A percentile compares a stretch with the other conserved stretches of the same genome.
These are phyloP conservation scores for Myotis findleyi DNA, from an alignment of 2,797 vertebrate genomes.

Conservation along the genomic window DNA sequence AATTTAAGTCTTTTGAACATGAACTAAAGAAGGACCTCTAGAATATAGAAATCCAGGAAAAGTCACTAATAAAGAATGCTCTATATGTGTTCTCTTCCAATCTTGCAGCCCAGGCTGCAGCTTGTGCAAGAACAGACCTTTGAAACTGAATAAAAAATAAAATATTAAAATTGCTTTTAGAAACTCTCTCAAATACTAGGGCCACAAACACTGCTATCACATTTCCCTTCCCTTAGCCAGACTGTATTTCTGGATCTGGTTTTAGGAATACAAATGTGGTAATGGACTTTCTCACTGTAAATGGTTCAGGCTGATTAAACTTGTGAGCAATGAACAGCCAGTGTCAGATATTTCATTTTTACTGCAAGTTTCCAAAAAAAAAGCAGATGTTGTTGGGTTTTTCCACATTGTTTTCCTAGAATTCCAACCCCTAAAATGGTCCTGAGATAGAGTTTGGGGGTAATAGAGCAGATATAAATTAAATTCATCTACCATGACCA, in stretches of 20 bases:
- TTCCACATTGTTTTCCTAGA: slow-evolving; percentile 33
- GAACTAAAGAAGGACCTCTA: background rate
- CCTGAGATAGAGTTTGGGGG: background rate
- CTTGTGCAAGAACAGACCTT: slow-evolving; percentile 19
- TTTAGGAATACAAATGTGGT: slow-evolving; percentile 22
- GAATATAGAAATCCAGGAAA: background rate
- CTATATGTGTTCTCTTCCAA: background rate
- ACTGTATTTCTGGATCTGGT: background rate
- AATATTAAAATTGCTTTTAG: slow-evolving; percentile 51
- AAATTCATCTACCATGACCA: slow-evolving; percentile 28
- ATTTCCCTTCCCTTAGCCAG: background rate
- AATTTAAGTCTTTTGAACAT: background rate
- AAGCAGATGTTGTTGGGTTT: background rate
- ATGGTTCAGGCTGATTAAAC: slow-evolving; percentile 62
- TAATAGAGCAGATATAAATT: slow-evolving; percentile 58
- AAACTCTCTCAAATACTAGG: slow-evolving; percentile 56
- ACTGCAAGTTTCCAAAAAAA: slow-evolving; percentile 44
- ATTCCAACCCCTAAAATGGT: background rate
- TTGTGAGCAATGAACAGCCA: background rate
- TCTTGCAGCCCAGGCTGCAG: background rate
- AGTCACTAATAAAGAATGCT: background rate
- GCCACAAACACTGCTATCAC: slow-evolving; percentile 50
- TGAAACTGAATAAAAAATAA: slow-evolving; percentile 65
- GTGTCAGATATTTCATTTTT: slow-evolving; percentile 54
- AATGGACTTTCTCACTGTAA: background rate